Evolutionary conservation across 2,888 invertebrate genomes (phyloP), one percentile per base, ranked within the genome.

Genomic region (Torymus tubicola): DNA sequence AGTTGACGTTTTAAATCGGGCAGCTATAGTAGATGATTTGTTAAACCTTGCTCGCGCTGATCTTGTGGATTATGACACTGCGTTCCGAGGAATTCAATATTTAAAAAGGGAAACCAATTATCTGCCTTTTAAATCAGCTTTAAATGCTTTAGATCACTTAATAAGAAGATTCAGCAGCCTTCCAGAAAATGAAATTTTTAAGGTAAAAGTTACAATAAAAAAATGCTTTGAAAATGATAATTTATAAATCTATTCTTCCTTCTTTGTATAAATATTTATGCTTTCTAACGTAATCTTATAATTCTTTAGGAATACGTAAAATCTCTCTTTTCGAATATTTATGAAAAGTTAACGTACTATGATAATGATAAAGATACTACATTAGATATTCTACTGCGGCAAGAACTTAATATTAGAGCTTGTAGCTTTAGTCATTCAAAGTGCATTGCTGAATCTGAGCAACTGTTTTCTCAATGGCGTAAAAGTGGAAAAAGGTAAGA

Each of bases 1-100:
- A 0, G 94, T 96, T 83, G 93, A 94, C 78, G 92, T 93, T 71
- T 89, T 92, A 12, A 95, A 95, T 87, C 92, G 96, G 82, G 95
- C 95, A 0, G 94, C 95, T 88, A 92, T 96, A 75, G 91, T 96
- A 1, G 95, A 95, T 85, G 96, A 96, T 88, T 90, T 94, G 3
- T 91, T 94, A 81, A 91, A 92, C 71, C 89, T 94, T 10, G 94
- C 93, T 0, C 91, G 94, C 87, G 92, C 93, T 14, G 92, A 91
- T 3, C 86, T 91, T 1, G 81, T 93, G 24, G 82, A 91, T 3
- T 94, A 94, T 85, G 88, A 89, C 1, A 87, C 90, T 42, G 92
- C 93, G 0, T 90, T 95, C 12, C 93, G 93, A 78, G 92, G 95
- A 5, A 88, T 93, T 4, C 84, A 88, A 61, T 94, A 93, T 91